These are phyloP conservation scores for Philereme transversata DNA, from an alignment of 2,888 invertebrate species.

Conservation along the genomic window DNA sequence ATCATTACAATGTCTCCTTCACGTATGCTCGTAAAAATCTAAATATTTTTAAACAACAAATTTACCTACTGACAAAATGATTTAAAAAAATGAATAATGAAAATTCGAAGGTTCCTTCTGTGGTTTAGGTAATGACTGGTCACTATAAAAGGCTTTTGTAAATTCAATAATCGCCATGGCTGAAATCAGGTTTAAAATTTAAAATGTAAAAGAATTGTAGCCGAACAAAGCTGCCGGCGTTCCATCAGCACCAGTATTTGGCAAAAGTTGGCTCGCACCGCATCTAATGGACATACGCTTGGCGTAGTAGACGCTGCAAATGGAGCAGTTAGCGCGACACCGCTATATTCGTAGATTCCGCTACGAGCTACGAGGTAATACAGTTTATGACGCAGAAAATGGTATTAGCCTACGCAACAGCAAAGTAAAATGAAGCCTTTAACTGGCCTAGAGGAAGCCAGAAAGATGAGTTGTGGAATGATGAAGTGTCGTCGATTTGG, in stretches of 20 bases:
- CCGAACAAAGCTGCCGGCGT: neutral
- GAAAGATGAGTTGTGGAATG: constrained; percentile 65
- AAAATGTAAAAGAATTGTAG: neutral
- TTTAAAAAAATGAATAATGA: too few species aligned
- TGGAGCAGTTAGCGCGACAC: constrained; percentile 29
- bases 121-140: too few species aligned
- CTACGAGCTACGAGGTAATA: constrained; percentile 37
- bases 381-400: constrained; percentile 61
- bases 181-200: neutral
- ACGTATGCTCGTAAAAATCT: too few species aligned
- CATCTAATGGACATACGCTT: constrained; percentile 27
- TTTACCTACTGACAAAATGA: too few species aligned
- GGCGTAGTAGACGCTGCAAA: constrained; percentile 33
- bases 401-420: constrained; percentile 60
- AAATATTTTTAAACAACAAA: too few species aligned
- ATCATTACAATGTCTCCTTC: too few species aligned
- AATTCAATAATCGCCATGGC: too few species aligned
- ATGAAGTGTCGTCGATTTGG: constrained; percentile 74
- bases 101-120: too few species aligned
- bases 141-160: too few species aligned
- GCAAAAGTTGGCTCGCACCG: constrained; percentile 28
- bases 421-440: constrained; percentile 61
- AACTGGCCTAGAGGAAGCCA: constrained; percentile 67
- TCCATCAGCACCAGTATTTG: constrained; percentile 6
- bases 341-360: constrained; percentile 33